These are phyloP conservation scores for Helicoverpa armigera DNA, from an alignment of 1,140 invertebrate species.

Conservation along the genomic window DNA sequence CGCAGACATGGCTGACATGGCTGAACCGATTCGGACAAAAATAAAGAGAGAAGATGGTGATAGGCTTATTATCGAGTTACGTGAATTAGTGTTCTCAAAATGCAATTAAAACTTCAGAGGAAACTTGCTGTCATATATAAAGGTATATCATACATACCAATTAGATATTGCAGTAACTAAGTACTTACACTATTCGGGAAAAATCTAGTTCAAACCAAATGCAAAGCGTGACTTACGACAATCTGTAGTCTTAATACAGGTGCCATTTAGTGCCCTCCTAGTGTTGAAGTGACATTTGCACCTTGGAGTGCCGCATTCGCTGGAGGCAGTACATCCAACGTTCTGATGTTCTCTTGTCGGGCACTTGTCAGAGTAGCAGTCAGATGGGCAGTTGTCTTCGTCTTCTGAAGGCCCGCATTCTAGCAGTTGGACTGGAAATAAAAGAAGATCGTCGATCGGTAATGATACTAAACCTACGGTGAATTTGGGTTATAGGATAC, in stretches of 20 bases:
- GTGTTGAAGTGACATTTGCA: constrained; percentile 65
- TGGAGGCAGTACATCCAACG: constrained; percentile 8
- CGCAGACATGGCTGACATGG: no score
- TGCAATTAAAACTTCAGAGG: no score
- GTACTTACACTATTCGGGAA: no score
- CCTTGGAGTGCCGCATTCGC: constrained; percentile 51
- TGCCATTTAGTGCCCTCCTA: constrained; percentile 59
- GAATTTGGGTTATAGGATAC: no score
- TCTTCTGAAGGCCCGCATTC: constrained; percentile 56
- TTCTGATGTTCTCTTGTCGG: constrained; percentile 53
- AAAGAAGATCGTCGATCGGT: background rate
- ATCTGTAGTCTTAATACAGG: constrained; percentile 62
- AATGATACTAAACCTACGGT: no score
- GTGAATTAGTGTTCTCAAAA: no score
- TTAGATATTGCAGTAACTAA: no score
- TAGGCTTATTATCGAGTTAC: no score
- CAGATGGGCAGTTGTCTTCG: constrained; percentile 51
- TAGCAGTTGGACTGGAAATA: background rate
- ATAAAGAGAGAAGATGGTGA: no score
- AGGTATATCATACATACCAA: no score
- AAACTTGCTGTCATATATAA: no score
- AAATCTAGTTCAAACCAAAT: background rate
- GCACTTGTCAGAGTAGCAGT: constrained; percentile 63
- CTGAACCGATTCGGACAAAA: no score
- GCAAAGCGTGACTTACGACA: constrained; percentile 66